Evolutionary conservation across 2,797 vertebrate genomes (phyloP).

Genomic region (Astyanax mexicanus): DNA sequence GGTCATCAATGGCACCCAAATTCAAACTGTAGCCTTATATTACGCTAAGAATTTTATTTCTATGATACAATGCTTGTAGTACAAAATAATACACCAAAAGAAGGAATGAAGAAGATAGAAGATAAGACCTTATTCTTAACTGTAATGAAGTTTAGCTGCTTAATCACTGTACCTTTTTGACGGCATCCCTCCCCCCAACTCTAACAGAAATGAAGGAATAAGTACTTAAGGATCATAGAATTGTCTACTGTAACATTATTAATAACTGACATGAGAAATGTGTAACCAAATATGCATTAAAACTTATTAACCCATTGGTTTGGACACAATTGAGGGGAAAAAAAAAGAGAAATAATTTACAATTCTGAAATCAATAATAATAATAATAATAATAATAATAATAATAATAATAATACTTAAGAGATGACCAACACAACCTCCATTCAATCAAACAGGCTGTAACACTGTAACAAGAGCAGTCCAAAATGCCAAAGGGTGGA

Average conservation of each 20-base stretch:
- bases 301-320: not conserved
- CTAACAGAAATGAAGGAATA: constrained; percentile 11
- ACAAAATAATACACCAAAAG: constrained; percentile 72
- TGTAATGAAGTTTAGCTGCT: constrained; percentile 48
- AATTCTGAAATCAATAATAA: not conserved
- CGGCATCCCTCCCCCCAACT: constrained; percentile 27
- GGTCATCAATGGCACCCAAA: constrained; percentile 58
- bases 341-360: not conserved
- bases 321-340: not conserved
- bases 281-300: constrained; percentile 25
- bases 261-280: constrained; percentile 10
- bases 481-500: constrained; percentile 22
- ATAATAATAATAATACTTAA: constrained; percentile 10
- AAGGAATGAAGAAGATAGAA: constrained; percentile 61
- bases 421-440: constrained; percentile 1
- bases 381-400: constrained; percentile 9
- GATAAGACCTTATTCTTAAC: constrained; percentile 47
- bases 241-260: not conserved
- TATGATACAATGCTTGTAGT: constrained; percentile 63
- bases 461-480: constrained; percentile 14
- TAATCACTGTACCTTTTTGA: constrained; percentile 44
- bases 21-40: constrained; percentile 55
- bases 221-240: not conserved
- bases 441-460: constrained; percentile 17
- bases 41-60: constrained; percentile 55